Conservation (phyloP, 2,797 vertebrate genomes). For the Catamblyrhynchus diadema region DNA sequence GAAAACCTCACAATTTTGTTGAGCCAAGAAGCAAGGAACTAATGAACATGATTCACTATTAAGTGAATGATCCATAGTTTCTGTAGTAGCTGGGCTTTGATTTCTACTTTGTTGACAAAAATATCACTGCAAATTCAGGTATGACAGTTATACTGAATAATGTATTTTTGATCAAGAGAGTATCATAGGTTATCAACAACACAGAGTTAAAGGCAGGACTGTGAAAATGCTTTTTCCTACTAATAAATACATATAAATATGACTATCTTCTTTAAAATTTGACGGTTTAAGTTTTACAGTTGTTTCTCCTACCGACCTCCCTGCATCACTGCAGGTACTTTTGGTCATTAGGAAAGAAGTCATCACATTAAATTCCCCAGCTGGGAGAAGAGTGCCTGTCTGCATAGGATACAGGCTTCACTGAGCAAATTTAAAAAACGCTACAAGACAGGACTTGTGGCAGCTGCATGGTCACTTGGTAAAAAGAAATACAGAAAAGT, state of each 20-base stretch:
- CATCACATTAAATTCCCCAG: background rate
- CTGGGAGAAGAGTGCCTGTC: background rate
- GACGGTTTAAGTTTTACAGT: background rate
- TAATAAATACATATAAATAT: background rate
- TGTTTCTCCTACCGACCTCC: background rate
- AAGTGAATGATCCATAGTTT: background rate
- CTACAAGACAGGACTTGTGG: background rate
- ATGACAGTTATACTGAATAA: background rate
- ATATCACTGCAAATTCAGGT: background rate
- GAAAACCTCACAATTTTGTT: background rate
- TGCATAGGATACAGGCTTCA: background rate
- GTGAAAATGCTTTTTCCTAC: background rate
- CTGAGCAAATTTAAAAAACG: background rate
- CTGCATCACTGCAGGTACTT: background rate
- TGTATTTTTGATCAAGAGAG: background rate
- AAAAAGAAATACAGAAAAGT: background rate
- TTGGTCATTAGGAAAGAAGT: background rate
- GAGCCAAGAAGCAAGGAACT: background rate
- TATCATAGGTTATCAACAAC: background rate
- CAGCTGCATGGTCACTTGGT: background rate
- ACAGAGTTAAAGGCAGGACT: accelerated
- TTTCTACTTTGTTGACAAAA: background rate
- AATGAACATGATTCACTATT: background rate
- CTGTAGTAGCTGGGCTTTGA: background rate
- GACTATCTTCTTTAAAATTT: background rate